Conservation (phyloP, 2,888 invertebrate species). For the Phrixothrix hirtus region DNA sequence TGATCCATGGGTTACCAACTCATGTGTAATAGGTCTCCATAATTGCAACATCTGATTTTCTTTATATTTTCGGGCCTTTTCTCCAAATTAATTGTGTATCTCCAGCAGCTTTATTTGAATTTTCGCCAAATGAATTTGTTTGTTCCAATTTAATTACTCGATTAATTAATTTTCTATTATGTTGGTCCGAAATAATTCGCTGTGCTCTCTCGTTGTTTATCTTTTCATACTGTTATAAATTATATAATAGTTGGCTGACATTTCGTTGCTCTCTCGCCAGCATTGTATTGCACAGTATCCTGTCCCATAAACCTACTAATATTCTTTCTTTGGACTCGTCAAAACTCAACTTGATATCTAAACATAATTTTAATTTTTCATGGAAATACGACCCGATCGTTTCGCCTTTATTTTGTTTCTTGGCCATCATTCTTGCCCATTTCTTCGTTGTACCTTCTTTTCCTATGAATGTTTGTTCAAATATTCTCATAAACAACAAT, state of each 20-base stretch:
- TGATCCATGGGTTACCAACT: too few relatives aligned
- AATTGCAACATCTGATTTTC: too few relatives aligned
- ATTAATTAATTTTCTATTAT: too few relatives aligned
- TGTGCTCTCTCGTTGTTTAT: not conserved
- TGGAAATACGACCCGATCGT: constrained; percentile 9
- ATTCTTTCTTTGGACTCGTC: constrained; percentile 12
- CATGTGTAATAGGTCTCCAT: too few relatives aligned
- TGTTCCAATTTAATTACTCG: too few relatives aligned
- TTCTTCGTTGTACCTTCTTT: not conserved
- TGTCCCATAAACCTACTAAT: constrained; percentile 19
- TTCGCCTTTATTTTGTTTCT: constrained; percentile 3
- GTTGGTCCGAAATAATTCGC: not conserved
- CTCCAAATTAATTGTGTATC: too few relatives aligned
- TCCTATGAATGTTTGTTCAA: not conserved
- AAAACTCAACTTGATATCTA: constrained; percentile 6
- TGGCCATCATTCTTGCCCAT: constrained; percentile 9
- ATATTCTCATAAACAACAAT: not conserved
- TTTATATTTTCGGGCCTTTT: too few relatives aligned
- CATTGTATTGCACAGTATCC: not conserved
- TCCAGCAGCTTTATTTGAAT: not conserved
- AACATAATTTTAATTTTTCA: constrained; percentile 14
- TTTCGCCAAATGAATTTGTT: too few relatives aligned
- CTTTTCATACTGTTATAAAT: not conserved
- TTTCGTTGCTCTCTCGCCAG: not conserved
- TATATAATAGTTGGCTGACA: not conserved